Conservation (phyloP, 2,888 invertebrate species). For the Drosophila setosimentum region DNA sequence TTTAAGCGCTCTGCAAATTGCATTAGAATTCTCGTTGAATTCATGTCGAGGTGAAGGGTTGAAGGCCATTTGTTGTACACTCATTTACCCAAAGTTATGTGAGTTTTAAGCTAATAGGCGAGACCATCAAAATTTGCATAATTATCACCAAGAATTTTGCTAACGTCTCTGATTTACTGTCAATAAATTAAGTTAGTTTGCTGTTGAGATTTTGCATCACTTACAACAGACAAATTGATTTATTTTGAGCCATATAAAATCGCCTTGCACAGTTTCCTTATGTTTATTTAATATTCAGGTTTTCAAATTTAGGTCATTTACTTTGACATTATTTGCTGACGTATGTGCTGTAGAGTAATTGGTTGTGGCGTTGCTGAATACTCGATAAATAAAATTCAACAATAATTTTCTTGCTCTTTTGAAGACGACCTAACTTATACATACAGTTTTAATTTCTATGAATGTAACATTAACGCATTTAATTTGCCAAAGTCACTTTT, state of each 20-base stretch:
- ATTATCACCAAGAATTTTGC: not conserved
- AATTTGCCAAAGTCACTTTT: not conserved
- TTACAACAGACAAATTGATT: not conserved
- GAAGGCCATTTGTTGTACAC: slow-evolving; percentile 4
- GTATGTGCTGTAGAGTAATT: not conserved
- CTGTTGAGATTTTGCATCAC: not conserved
- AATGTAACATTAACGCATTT: not conserved
- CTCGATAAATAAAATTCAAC: not conserved
- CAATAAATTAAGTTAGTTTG: not conserved
- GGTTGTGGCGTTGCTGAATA: not conserved
- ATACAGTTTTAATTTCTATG: not conserved
- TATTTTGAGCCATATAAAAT: not conserved
- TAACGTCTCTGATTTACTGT: not conserved
- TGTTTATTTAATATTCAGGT: not conserved
- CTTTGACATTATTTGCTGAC: not conserved
- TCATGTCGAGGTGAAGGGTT: slow-evolving; percentile 7
- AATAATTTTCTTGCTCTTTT: not conserved
- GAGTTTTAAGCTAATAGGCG: not conserved
- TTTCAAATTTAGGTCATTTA: not conserved
- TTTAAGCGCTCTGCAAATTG: slow-evolving; percentile 43
- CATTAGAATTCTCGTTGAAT: slow-evolving; percentile 31
- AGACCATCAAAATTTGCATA: not conserved
- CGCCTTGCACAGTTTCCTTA: not conserved
- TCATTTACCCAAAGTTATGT: slow-evolving; percentile 7
- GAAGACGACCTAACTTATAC: not conserved